Base-by-base conservation (phyloP, 2,888 invertebrate species). In the Drosophila glabriapex region DNA sequence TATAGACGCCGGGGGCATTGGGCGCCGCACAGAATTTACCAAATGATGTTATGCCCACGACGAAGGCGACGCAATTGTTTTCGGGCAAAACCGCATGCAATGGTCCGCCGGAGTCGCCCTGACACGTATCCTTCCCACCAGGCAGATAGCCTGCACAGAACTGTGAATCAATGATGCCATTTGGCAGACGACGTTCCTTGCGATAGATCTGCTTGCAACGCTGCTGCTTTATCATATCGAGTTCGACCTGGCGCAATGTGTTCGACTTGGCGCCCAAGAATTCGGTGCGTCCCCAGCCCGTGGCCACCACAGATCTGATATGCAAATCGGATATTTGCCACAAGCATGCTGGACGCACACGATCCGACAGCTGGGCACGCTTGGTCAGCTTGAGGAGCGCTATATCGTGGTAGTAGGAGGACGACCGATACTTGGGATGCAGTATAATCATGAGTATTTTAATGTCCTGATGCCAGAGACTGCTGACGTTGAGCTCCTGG, bases 361-460 rank as follows among this genome's bases (percentile, higher is more conserved):
- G 76, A 3, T 84, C 68, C 3, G 92, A 88, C 7, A 94, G 83
- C 10, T 73, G 70, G 3, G 83, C 92, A 9, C 75, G 73, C n/a
- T 79, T 83, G 10, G 81, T 82, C 2, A 95, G 91, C 76, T 94
- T 92, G 0, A 95, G 73, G 6, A 95, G 87, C 4, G 95, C 95
- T 74, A 96, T 95, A 73, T 95, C 95, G 68, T 95, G 93, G 82
- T 95, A 95, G 84, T 94, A 94, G 14, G 92, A 90, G 0, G 94
- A 94, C 9, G 93, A 93, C 16, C 91, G 92, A 87, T 95, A 95
- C 50, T 94, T 91, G 3, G 95, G 95, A 91, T 95, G 95, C 22
- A 92, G 76, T 22, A 94, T 93, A 14, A 94, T 93, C 41, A 93
- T 83, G 0, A 89, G 82, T 6, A 95, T 93, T 63, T 88, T 86